A percentile compares a stretch with the other conserved stretches of the same genome.
These are phyloP conservation scores for Holothuria leucospilota DNA, from an alignment of 53 echinoderm and acorn worm genomes.

Conservation along the genomic window DNA sequence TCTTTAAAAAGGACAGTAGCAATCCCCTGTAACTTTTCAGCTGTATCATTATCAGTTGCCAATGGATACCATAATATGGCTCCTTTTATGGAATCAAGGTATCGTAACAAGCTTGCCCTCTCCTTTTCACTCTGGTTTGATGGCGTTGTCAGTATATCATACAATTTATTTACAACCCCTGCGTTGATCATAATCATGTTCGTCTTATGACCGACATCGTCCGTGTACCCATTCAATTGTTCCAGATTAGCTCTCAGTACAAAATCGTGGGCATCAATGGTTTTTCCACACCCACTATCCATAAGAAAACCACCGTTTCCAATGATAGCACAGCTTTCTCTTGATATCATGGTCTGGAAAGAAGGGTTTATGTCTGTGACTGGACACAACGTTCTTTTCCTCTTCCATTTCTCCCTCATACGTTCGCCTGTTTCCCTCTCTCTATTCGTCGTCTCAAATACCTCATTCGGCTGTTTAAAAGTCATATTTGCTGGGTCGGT, in stretches of 20 bases:
- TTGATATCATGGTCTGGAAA: background rate
- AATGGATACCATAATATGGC: background rate
- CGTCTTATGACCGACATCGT: constrained; percentile 33
- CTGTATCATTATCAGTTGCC: background rate
- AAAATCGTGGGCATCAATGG: constrained; percentile 38
- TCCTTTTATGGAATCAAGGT: background rate
- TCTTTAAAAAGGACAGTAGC: background rate
- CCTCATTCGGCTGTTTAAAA: background rate
- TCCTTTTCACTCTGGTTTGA: background rate
- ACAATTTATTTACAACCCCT: background rate
- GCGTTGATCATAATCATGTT: background rate
- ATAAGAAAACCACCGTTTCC: constrained; percentile 28
- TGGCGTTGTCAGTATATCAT: background rate
- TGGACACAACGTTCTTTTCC: background rate
- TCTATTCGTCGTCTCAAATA: background rate
- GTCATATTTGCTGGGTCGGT: background rate
- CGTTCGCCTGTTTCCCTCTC: background rate
- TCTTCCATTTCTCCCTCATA: background rate
- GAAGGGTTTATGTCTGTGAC: background rate
- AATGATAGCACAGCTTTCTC: constrained; percentile 24
- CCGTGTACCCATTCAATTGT: background rate
- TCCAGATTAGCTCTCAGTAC: constrained; percentile 40
- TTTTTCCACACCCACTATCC: constrained; percentile 9
- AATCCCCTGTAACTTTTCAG: background rate
- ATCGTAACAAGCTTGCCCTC: background rate